A percentile compares a stretch with the other conserved stretches of the same genome.
Conservation (phyloP, 2,113 vertebrate genomes). For the Neopipo cinnamomea region DNA sequence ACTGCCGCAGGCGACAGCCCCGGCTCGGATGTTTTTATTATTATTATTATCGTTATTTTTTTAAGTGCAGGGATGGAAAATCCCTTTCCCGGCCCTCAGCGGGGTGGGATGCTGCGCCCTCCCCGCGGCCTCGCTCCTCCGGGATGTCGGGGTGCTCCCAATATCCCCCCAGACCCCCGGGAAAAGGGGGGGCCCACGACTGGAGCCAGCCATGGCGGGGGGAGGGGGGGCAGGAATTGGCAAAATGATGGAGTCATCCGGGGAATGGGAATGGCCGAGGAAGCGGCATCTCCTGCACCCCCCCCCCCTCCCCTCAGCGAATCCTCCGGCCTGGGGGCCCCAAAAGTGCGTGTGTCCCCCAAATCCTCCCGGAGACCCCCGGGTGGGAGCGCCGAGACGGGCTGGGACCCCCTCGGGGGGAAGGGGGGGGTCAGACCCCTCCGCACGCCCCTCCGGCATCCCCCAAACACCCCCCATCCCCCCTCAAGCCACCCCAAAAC, state of each 20-base stretch:
- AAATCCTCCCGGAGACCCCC: background rate
- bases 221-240: background rate
- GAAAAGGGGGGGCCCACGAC: background rate
- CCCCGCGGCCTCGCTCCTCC: background rate
- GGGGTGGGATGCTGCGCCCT: background rate
- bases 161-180: background rate
- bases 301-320: background rate
- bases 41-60: background rate
- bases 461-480: background rate
- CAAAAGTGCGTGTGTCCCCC: background rate
- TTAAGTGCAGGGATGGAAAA: background rate
- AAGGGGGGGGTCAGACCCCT: background rate
- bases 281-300: background rate
- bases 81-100: background rate
- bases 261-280: constrained; percentile 25
- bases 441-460: background rate
- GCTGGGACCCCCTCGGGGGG: background rate
- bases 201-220: background rate
- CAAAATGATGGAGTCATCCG: constrained; percentile 48
- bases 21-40: background rate
- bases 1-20: background rate
- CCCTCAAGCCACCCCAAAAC: background rate
- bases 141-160: background rate
- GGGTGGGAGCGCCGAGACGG: background rate
- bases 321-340: background rate